phyloP scores from a whole-genome alignment of 2,113 vertebrate species.

The Ammodramus savannarum region DNA sequence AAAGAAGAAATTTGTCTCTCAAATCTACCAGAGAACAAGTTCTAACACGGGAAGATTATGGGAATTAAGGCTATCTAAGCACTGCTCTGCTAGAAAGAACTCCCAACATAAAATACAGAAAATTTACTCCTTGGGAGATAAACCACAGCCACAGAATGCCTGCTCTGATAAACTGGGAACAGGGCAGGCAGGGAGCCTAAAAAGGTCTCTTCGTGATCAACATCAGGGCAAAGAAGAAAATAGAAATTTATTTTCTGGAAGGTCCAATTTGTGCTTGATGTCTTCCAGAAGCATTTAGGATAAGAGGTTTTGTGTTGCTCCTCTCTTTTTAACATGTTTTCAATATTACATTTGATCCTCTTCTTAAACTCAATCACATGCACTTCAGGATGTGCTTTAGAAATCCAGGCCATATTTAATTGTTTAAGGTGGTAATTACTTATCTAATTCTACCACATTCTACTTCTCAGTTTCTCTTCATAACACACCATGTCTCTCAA shows the following conservation, averaged over 20 bases:
- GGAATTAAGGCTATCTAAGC: not conserved
- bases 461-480: not conserved
- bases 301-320: not conserved
- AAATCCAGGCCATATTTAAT: not conserved
- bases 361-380: not conserved
- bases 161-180: not conserved
- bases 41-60: not conserved
- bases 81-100: not conserved
- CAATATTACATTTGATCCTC: not conserved
- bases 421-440: not conserved
- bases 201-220: not conserved
- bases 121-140: not conserved
- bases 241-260: not conserved
- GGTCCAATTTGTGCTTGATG: not conserved
- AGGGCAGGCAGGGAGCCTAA: not conserved
- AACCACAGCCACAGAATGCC: not conserved
- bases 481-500: not conserved
- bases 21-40: not conserved
- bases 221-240: not conserved
- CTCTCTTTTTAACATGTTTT: not conserved
- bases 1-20: not conserved
- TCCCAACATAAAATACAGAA: not conserved
- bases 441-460: not conserved
- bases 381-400: not conserved
- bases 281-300: not conserved